Percentiles rank a stretch among this genome's conserved stretches.
Conservation (phyloP, 2,797 vertebrate species). For the Natrix natrix region DNA sequence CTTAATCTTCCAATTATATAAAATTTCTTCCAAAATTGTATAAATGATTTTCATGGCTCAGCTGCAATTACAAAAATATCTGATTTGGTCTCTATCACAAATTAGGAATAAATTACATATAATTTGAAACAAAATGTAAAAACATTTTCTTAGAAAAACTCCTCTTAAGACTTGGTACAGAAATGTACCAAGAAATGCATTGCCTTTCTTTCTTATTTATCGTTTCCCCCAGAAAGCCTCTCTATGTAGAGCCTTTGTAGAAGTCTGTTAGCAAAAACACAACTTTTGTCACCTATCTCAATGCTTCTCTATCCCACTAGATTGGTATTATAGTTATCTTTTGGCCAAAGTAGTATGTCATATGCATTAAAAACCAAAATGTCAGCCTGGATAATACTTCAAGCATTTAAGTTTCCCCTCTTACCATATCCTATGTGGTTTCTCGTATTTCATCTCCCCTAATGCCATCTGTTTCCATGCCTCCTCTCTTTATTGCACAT, state of each 20-base stretch:
- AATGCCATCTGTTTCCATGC: neutral
- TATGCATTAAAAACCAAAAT: neutral
- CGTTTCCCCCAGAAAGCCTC: neutral
- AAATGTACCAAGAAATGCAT: neutral
- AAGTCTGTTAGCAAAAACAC: neutral
- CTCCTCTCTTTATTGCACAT: neutral
- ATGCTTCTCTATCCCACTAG: neutral
- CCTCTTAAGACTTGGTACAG: neutral
- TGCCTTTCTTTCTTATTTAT: neutral
- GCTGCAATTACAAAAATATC: neutral
- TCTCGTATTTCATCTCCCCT: neutral
- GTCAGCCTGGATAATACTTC: neutral
- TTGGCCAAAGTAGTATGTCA: neutral
- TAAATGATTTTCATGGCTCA: neutral
- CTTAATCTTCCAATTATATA: neutral
- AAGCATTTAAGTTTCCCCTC: neutral
- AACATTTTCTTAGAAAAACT: neutral
- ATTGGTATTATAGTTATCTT: neutral
- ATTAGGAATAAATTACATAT: neutral
- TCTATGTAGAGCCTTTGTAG: neutral
- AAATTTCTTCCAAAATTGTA: neutral
- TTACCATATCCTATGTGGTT: neutral
- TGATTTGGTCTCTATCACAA: neutral
- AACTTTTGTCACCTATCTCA: neutral
- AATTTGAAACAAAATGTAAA: neutral